phyloP scores from a whole-genome alignment of 2,797 vertebrate genomes.

The Malurus leucopterus region DNA sequence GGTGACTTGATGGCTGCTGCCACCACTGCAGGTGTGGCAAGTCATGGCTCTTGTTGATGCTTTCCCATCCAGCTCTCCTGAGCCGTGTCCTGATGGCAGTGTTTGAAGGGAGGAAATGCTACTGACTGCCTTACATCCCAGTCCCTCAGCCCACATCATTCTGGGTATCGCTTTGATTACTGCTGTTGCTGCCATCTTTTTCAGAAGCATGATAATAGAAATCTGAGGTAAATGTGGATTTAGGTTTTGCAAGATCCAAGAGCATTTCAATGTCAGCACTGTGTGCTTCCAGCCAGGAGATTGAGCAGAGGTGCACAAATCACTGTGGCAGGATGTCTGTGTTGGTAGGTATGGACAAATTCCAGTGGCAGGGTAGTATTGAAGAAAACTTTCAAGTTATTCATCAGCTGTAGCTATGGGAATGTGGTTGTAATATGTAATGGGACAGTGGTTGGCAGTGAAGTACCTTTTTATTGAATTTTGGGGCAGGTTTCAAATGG shows the following conservation, averaged over 20 bases:
- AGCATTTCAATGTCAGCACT: not conserved
- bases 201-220: not conserved
- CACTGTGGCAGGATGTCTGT: not conserved
- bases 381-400: not conserved
- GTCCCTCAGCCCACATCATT: too few relatives aligned
- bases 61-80: not conserved
- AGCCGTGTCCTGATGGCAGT: fast-evolving
- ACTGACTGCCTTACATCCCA: not conserved
- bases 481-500: not conserved
- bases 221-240: not conserved
- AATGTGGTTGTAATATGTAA: not conserved
- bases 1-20: not conserved
- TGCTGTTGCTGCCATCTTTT: not conserved
- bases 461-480: not conserved
- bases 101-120: not conserved
- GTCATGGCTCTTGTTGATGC: not conserved
- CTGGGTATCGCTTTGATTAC: not conserved
- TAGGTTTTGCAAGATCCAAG: not conserved
- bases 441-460: not conserved
- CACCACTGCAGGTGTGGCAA: not conserved
- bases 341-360: not conserved
- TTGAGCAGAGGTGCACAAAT: not conserved
- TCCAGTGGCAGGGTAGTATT: not conserved
- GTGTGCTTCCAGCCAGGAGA: not conserved
- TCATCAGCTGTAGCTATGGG: not conserved